A percentile compares a stretch with the other conserved stretches of the same genome.
Evolutionary conservation across 2,113 vertebrate species (phyloP).

Genomic region (Strix aluco): DNA sequence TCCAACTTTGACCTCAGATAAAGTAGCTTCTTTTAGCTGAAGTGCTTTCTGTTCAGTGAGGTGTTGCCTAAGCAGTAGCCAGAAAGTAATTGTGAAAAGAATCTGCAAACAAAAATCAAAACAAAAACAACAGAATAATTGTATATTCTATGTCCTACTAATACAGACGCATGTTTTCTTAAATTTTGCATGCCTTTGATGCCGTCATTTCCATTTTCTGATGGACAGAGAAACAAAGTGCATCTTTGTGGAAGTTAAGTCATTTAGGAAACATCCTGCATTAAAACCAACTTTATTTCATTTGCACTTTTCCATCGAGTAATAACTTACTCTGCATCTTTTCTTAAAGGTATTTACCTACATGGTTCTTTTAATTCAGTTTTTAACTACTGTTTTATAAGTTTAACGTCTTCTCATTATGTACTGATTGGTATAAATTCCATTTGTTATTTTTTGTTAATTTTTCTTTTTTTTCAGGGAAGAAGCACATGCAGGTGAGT

Average conservation of each 20-base stretch:
- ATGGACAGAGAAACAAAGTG: not conserved
- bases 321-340: not conserved
- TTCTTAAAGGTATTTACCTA: not conserved
- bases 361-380: not conserved
- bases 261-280: not conserved
- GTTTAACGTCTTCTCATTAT: not conserved
- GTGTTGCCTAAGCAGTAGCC: constrained; percentile 94
- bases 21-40: constrained; percentile 78
- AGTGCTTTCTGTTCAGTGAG: constrained; percentile 89
- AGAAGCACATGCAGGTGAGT: not conserved
- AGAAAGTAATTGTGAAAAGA: constrained; percentile 93
- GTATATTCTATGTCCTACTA: not conserved
- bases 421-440: not conserved
- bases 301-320: not conserved
- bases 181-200: not conserved
- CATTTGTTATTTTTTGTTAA: not conserved
- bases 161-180: not conserved
- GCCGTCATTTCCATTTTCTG: too few relatives aligned
- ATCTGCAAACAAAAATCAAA: constrained; percentile 78
- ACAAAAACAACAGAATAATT: constrained; percentile 42
- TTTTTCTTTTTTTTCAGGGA: not conserved
- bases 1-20: constrained; percentile 89
- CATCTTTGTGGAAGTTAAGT: not conserved
- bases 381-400: not conserved
- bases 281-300: not conserved